A percentile compares a stretch with the other conserved stretches of the same genome.
Conservation (phyloP, 2,113 vertebrate genomes). For the Scytalopus superciliaris region DNA sequence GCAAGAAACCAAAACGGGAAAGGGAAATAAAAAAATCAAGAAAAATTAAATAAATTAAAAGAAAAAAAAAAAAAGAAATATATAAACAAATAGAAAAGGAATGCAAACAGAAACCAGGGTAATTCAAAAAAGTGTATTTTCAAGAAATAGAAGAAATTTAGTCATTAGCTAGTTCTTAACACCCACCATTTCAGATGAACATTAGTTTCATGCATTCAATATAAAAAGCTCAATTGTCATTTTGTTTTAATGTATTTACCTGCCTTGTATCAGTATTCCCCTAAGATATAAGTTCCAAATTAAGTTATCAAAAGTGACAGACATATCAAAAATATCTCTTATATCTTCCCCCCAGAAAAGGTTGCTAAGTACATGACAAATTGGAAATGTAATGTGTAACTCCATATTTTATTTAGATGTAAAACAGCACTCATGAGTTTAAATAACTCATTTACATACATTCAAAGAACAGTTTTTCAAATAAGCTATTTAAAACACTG, state of each 20-base stretch:
- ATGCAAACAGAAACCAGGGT: not conserved
- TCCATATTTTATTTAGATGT: slow-evolving; percentile 65
- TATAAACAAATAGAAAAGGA: not conserved
- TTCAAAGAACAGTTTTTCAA: slow-evolving; percentile 35
- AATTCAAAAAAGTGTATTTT: slow-evolving; percentile 4
- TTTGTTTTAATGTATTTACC: slow-evolving; percentile 71
- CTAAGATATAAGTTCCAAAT: slow-evolving; percentile 69
- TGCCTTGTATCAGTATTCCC: slow-evolving; percentile 60
- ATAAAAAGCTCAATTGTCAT: slow-evolving; percentile 55
- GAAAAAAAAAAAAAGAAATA: not conserved
- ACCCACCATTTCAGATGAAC: slow-evolving; percentile 11
- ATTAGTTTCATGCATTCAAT: slow-evolving; percentile 14
- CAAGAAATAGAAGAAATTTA: slow-evolving; percentile 14
- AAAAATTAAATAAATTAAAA: too few species aligned
- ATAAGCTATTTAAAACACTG: slow-evolving; percentile 41
- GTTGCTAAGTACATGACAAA: slow-evolving; percentile 49
- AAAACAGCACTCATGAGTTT: slow-evolving; percentile 38
- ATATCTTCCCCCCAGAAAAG: slow-evolving; percentile 51
- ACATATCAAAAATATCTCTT: slow-evolving; percentile 64
- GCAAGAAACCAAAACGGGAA: not conserved
- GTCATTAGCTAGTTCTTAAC: slow-evolving; percentile 18
- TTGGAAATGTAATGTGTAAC: slow-evolving; percentile 57
- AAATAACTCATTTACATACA: slow-evolving; percentile 58
- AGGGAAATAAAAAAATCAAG: too few species aligned
- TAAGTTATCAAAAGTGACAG: slow-evolving; percentile 71